Evolutionary conservation across 2,888 invertebrate species (phyloP), one percentile per base, ranked within the genome.

Genomic region (Campaea margaritaria): DNA sequence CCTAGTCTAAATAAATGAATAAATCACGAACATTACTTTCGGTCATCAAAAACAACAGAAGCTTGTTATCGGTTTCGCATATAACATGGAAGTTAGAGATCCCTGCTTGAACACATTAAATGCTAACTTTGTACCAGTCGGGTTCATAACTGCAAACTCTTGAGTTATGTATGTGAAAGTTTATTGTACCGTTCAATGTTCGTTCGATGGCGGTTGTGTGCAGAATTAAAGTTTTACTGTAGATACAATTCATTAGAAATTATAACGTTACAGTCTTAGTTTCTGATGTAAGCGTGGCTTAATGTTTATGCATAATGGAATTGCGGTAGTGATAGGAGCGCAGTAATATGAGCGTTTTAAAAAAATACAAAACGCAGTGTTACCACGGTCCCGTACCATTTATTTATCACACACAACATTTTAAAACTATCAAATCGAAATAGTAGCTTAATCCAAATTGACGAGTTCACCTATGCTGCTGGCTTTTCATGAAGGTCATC

Each of bases 191-290:
- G 42, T 46, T 28, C 62, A 50, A 54, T 55, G 59, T 67, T 64
- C n/a, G n/a, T n/a, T n/a, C n/a, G n/a, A n/a, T n/a, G 63, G 58
- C 59, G 58, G 56, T 57, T 47, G 49, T 64, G 61, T 49, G 12
- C 46, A 14, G 53, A 62, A 57, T 57, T 61, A 57, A 58, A 64
- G 57, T 62, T 62, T 44, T 34, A 21, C 38, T 43, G 21, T 5
- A 21, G 21, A 38, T 8, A 39, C 39, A 42, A 50, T 50, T 15
- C n/a, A 45, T 41, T 46, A 14, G 28, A 39, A 50, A 50, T 49
- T 51, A 49, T 28, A 38, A 27, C 38, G 43, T 43, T 44, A 15
- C 45, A 41, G 31, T 21, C 41, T 46, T 15, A 31, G 43, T 49
- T 43, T 46, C 12, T 46, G 11, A 34, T 46, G 1, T 15, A 21